Conservation (phyloP, 2,888 invertebrate genomes). For the Andrena bucephala region DNA sequence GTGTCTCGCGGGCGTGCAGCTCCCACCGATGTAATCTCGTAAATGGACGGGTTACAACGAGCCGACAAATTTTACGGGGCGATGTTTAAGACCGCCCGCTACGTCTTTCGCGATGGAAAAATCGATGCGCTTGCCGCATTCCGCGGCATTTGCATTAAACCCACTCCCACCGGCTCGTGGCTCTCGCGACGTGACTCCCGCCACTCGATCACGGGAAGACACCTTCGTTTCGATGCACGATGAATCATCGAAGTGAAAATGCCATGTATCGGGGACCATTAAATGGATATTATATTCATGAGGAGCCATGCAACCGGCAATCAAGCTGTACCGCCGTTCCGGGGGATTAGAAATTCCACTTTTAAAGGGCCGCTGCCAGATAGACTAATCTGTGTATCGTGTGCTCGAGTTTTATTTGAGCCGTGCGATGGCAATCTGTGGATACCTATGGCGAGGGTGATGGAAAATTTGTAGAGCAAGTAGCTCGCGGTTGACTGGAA, state of each 20-base stretch:
- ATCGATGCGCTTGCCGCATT: slow-evolving; percentile 44
- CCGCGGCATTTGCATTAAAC: slow-evolving; percentile 19
- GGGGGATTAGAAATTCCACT: slow-evolving; percentile 40
- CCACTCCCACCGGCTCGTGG: background rate
- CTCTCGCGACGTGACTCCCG: slow-evolving; percentile 12
- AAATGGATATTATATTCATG: slow-evolving; percentile 24
- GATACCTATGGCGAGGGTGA: background rate
- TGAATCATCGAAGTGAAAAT: slow-evolving; percentile 29
- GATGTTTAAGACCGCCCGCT: slow-evolving; percentile 15
- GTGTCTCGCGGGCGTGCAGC: background rate
- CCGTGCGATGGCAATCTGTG: background rate
- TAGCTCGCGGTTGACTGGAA: too few species aligned
- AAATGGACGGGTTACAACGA: slow-evolving; percentile 33
- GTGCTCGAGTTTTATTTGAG: slow-evolving; percentile 24
- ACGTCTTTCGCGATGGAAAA: slow-evolving; percentile 13
- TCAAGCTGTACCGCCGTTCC: slow-evolving; percentile 19
- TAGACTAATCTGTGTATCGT: slow-evolving; percentile 17
- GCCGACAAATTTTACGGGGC: slow-evolving; percentile 29
- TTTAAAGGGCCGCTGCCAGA: background rate
- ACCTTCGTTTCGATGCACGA: slow-evolving; percentile 20
- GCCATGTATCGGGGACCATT: slow-evolving; percentile 7
- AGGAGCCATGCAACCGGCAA: slow-evolving; percentile 24
- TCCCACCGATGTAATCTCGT: slow-evolving; percentile 35
- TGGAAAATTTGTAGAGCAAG: too few species aligned
- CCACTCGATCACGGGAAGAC: slow-evolving; percentile 23